Base-by-base conservation (phyloP, 2,888 invertebrate species). In the Sacculina carcini region DNA sequence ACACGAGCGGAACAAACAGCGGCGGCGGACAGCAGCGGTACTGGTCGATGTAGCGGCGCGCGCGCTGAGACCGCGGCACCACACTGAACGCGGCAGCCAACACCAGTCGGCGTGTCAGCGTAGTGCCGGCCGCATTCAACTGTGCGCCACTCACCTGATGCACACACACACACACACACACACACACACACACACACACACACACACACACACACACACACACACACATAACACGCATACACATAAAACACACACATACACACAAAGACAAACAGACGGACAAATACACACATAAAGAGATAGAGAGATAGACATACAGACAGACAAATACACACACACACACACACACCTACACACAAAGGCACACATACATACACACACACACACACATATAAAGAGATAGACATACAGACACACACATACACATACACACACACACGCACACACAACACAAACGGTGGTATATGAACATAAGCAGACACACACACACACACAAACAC, bases 21-120 rank as follows among this genome's bases (percentile, higher is more conserved):
- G 94, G 96, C 3, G 73, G 73, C 14, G 94, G 96, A 64, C 77
- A 79, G 62, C 96, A 90, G 55, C 76, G 78, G 70, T 94, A 96
- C 63, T 89, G 80, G 60, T 85, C 80, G 61, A 87, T 79, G 66
- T 90, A 90, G 6, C 77, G 76, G 21, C 65, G 66, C 54, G 70
- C 68, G 52, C 64, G 61, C 5, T 64, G 62, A 64, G 69, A 57
- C 66, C 68, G 60, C 64, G 75, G 59, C 62, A 70, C 53, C 64
- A 73, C 58, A 60, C 66, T 61, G 40, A 61, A 59, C 21, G 65
- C 62, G 38, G 66, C 64, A 42, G 61, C 59, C 50, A 62, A 55
- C 28, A 66, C 58, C 54, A 67, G 53, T 23, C 56, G 50, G 47
- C 58, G 54, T 31, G 59, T 49, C 51, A 56, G 40, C 60, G 58